Percentiles rank a stretch among this genome's conserved stretches.
Evolutionary conservation across 2,797 vertebrate genomes (phyloP).

Genomic region (Odontamblyopus rebecca): DNA sequence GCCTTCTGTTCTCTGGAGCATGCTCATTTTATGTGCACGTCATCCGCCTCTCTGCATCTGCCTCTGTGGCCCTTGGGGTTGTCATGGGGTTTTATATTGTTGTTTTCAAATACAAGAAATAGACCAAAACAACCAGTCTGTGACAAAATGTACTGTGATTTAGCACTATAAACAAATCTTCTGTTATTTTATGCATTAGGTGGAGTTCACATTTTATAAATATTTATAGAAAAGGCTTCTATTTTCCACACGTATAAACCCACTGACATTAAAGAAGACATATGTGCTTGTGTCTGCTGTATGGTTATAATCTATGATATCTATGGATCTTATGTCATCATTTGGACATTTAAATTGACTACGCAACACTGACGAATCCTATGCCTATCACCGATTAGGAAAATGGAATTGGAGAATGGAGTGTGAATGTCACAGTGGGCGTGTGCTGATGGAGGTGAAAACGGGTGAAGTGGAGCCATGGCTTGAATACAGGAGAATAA

Average conservation of each 20-base stretch:
- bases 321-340: too few relatives aligned
- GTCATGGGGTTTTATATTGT: neutral
- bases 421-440: too few relatives aligned
- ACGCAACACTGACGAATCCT: too few relatives aligned
- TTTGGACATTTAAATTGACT: too few relatives aligned
- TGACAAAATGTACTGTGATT: neutral
- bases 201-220: neutral
- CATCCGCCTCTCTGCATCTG: neutral
- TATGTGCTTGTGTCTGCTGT: too few relatives aligned
- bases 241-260: neutral
- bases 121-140: neutral
- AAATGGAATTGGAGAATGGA: too few relatives aligned
- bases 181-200: neutral
- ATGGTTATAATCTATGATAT: too few relatives aligned
- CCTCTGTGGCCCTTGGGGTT: neutral
- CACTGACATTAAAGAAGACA: neutral
- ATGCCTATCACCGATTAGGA: too few relatives aligned
- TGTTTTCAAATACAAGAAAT: neutral
- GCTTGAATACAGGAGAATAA: too few relatives aligned
- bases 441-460: too few relatives aligned
- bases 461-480: too few relatives aligned
- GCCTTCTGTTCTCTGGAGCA: neutral
- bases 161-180: neutral
- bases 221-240: neutral
- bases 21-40: neutral